These are phyloP conservation scores for Dendrolimus pini DNA, from an alignment of 2,888 invertebrate species.

Conservation along the genomic window DNA sequence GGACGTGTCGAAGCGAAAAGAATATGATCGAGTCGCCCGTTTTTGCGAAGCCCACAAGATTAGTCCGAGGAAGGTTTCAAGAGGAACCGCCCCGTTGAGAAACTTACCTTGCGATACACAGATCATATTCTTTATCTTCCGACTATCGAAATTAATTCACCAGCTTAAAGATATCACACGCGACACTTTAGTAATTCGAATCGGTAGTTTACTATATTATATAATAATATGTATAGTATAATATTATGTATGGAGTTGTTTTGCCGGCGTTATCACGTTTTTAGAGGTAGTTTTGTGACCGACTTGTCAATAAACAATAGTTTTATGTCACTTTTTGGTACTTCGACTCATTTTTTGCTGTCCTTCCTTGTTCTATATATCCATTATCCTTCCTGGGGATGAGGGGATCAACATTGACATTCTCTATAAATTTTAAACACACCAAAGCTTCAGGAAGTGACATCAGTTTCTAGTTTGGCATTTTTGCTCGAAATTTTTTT, in stretches of 20 bases:
- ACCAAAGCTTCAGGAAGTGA: too few species aligned
- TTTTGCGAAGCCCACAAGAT: constrained; percentile 36
- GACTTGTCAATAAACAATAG: constrained; percentile 70
- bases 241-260: constrained; percentile 22
- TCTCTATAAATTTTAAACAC: too few species aligned
- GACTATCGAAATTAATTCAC: constrained; percentile 17
- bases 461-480: too few species aligned
- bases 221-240: constrained; percentile 48
- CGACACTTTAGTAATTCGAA: constrained; percentile 37
- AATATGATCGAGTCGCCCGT: constrained; percentile 63
- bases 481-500: too few species aligned
- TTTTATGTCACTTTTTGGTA: constrained; percentile 54
- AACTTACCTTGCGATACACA: constrained; percentile 37
- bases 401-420: too few species aligned
- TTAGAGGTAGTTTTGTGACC: constrained; percentile 65
- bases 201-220: constrained; percentile 34
- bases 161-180: constrained; percentile 33
- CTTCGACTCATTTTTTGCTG: constrained; percentile 41
- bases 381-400: constrained; percentile 35
- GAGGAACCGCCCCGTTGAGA: constrained; percentile 49
- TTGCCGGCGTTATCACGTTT: constrained; percentile 22
- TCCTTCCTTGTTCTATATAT: constrained; percentile 32
- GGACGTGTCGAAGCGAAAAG: constrained; percentile 56
- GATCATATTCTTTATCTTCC: constrained; percentile 66
- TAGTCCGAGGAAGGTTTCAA: constrained; percentile 30